These are phyloP conservation scores for Plebejus melissa DNA, from an alignment of 2,888 invertebrate genomes.

Conservation along the genomic window DNA sequence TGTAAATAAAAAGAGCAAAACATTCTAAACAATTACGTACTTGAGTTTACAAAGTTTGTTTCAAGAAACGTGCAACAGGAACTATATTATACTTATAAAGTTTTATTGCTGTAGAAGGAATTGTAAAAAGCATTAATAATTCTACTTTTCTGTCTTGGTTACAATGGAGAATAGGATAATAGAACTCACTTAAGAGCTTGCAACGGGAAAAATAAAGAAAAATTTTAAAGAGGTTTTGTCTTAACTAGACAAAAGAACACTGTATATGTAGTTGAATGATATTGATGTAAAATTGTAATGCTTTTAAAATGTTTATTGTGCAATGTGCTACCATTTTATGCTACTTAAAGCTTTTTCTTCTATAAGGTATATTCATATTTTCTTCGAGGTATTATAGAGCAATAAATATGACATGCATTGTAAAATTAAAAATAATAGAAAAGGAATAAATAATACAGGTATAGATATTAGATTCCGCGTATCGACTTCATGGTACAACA, in stretches of 20 bases:
- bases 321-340: not conserved
- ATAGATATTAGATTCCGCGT: not conserved
- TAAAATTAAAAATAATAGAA: not conserved
- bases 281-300: slow-evolving; percentile 6
- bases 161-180: slow-evolving; percentile 29
- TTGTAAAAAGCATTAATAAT: slow-evolving; percentile 27
- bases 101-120: slow-evolving; percentile 23
- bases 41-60: not conserved
- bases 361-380: not conserved
- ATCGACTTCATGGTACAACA: not conserved
- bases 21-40: not conserved
- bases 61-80: slow-evolving; percentile 18
- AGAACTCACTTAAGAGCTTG: slow-evolving; percentile 28
- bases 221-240: slow-evolving; percentile 21
- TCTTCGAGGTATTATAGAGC: not conserved
- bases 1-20: not conserved
- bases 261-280: slow-evolving; percentile 15
- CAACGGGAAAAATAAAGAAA: slow-evolving; percentile 28
- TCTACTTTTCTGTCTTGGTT: slow-evolving; percentile 28
- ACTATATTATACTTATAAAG: slow-evolving; percentile 24
- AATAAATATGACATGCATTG: not conserved
- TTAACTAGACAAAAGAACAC: slow-evolving; percentile 28
- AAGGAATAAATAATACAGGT: not conserved
- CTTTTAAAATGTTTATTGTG: not conserved
- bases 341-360: not conserved